These are phyloP conservation scores for Choristoneura rosaceana DNA, from an alignment of 2,888 invertebrate species.

Conservation along the genomic window DNA sequence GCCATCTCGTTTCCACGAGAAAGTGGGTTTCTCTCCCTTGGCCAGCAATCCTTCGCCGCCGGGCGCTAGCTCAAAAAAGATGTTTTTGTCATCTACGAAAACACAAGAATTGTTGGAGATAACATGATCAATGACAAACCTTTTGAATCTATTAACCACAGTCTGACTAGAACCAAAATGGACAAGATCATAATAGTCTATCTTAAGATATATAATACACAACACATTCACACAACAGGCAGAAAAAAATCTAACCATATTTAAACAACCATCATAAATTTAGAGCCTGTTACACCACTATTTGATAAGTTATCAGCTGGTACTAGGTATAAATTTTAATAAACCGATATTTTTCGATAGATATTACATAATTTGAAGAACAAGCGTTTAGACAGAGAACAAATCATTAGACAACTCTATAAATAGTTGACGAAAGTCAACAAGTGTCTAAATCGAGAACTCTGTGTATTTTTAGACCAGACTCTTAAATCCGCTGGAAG, in stretches of 20 bases:
- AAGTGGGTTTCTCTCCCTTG: constrained; percentile 91
- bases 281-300: too few relatives aligned
- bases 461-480: constrained; percentile 55
- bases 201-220: too few relatives aligned
- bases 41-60: constrained; percentile 87
- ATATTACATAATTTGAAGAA: constrained; percentile 1
- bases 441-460: constrained; percentile 56
- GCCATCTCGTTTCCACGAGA: constrained; percentile 95
- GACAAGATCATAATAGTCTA: too few relatives aligned
- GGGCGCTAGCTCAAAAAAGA: constrained; percentile 91
- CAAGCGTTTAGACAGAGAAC: not conserved
- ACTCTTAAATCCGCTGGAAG: constrained; percentile 72
- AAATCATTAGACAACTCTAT: constrained; percentile 22
- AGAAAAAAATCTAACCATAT: too few relatives aligned
- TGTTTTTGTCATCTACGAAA: constrained; percentile 90
- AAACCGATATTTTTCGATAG: too few relatives aligned
- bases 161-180: too few relatives aligned
- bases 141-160: too few relatives aligned
- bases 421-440: constrained; percentile 48
- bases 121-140: too few relatives aligned
- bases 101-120: constrained; percentile 6
- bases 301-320: too few relatives aligned
- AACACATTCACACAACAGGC: too few relatives aligned
- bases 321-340: too few relatives aligned
- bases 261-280: too few relatives aligned